A percentile compares a stretch with the other conserved stretches of the same genome.
phyloP scores from a whole-genome alignment of 2,888 invertebrate species.

The Pammene aurita region DNA sequence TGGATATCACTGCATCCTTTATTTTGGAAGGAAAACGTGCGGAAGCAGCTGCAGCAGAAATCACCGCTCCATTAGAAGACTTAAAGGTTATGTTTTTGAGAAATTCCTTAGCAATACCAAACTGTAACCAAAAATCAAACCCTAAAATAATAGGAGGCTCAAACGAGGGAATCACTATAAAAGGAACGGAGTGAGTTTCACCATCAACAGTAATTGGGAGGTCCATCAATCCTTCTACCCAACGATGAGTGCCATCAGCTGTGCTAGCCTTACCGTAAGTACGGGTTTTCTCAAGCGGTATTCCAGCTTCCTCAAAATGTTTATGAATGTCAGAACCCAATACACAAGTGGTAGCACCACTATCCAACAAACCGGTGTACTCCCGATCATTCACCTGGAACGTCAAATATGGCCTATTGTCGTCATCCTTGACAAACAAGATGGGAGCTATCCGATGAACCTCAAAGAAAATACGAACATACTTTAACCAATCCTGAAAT shows the following conservation, averaged over 20 bases:
- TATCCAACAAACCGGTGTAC: constrained; percentile 20
- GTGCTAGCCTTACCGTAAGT: constrained; percentile 1
- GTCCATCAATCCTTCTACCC: background rate
- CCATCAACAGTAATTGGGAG: constrained; percentile 10
- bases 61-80: background rate
- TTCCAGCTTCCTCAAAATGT: constrained; percentile 2
- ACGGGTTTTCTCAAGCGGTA: background rate
- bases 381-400: background rate
- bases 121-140: constrained; percentile 22
- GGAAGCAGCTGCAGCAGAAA: background rate
- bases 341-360: constrained; percentile 22
- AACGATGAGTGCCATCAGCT: constrained; percentile 1
- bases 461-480: constrained; percentile 10
- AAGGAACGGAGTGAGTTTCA: background rate
- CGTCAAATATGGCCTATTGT: constrained; percentile 1
- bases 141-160: constrained; percentile 25
- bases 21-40: too few species aligned
- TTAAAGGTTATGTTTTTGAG: constrained; percentile 10
- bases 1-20: too few species aligned
- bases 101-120: constrained; percentile 11
- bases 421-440: constrained; percentile 13
- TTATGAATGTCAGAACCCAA: background rate
- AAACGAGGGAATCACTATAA: constrained; percentile 10
- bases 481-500: constrained; percentile 1
- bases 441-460: constrained; percentile 5